Conservation (phyloP, 2,113 vertebrate species). For the Opisthocomus hoazin region DNA sequence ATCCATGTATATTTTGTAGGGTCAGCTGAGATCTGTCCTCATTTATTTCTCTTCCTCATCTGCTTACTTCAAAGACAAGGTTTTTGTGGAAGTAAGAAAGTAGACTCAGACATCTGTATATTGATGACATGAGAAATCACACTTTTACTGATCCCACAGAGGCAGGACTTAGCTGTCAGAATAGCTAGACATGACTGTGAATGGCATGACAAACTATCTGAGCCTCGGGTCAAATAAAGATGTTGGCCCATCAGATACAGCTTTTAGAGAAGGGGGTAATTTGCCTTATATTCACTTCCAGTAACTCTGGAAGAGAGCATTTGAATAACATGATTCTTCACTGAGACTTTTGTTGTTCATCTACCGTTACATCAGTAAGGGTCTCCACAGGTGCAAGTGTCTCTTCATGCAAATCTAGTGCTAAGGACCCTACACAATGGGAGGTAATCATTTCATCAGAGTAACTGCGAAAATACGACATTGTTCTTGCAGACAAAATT, state of each 20-base stretch:
- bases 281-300: not conserved
- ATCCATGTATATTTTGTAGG: not conserved
- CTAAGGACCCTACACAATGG: not conserved
- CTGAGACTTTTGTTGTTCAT: not conserved
- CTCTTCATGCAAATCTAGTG: not conserved
- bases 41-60: not conserved
- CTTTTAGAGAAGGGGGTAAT: not conserved
- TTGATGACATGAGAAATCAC: not conserved
- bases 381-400: not conserved
- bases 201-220: not conserved
- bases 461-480: rapidly evolving
- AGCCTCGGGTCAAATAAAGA: not conserved
- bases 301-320: not conserved
- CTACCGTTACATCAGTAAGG: not conserved
- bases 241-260: not conserved
- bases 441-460: not conserved
- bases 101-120: not conserved
- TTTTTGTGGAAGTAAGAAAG: not conserved
- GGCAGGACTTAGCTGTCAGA: not conserved
- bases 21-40: not conserved
- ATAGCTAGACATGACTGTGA: not conserved
- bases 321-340: not conserved
- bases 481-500: not conserved
- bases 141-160: not conserved
- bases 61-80: not conserved